These are phyloP conservation scores for Dryocosmus kuriphilus DNA, from an alignment of 2,888 invertebrate species.

Conservation along the genomic window DNA sequence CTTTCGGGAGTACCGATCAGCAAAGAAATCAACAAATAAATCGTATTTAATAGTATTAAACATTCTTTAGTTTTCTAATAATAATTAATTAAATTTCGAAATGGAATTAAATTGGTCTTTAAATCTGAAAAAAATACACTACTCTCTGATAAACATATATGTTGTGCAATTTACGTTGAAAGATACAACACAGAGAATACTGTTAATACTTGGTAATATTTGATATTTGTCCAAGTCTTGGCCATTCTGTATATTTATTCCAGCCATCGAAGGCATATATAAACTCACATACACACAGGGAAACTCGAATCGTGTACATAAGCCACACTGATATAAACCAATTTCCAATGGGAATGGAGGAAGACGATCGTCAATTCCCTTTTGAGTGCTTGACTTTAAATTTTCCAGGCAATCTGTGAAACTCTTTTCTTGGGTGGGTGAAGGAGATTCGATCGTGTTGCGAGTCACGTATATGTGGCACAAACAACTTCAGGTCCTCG, in stretches of 20 bases:
- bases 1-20: too few species aligned
- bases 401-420: conserved; percentile 63
- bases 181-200: conserved; percentile 7
- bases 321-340: conserved; percentile 55
- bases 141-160: too few species aligned
- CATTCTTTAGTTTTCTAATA: too few species aligned
- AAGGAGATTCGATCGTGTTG: conserved; percentile 40
- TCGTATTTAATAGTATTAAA: too few species aligned
- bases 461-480: conserved; percentile 33
- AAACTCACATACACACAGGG: neutral
- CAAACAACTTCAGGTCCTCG: conserved; percentile 10
- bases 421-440: conserved; percentile 45
- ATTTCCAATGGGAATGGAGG: conserved; percentile 59
- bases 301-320: conserved; percentile 11
- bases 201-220: conserved; percentile 21
- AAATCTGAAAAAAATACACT: too few species aligned
- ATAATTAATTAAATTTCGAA: too few species aligned
- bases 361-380: conserved; percentile 60
- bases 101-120: too few species aligned
- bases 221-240: conserved; percentile 27
- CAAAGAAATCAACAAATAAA: too few species aligned
- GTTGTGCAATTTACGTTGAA: neutral
- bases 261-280: conserved; percentile 2
- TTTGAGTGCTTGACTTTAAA: conserved; percentile 64
- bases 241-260: conserved; percentile 5